Conservation (phyloP, 2,888 invertebrate species). For the Trachelus iudaicus region DNA sequence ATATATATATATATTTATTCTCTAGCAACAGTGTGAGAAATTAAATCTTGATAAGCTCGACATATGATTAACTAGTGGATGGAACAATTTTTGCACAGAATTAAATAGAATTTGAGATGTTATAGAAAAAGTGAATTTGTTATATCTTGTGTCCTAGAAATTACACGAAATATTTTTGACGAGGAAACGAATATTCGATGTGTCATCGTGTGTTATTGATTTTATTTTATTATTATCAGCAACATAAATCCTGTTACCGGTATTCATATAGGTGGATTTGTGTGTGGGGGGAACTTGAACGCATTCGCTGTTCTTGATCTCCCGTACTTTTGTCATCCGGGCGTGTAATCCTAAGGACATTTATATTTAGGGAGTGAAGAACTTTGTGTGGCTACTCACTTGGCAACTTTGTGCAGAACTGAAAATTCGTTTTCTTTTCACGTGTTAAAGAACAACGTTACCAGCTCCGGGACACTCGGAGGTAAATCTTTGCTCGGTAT, state of each 20-base stretch:
- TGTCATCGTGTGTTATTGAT: background rate
- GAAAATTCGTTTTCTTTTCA: background rate
- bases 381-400: background rate
- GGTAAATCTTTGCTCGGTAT: constrained; percentile 60
- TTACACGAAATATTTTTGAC: background rate
- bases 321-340: background rate
- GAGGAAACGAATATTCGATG: background rate
- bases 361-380: background rate
- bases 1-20: background rate
- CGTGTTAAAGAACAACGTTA: constrained; percentile 52
- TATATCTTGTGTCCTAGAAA: background rate
- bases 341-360: background rate
- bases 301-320: background rate
- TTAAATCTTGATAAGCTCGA: background rate
- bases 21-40: background rate
- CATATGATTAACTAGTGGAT: background rate
- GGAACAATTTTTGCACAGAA: background rate
- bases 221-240: background rate
- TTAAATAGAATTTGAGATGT: background rate
- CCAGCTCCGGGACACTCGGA: constrained; percentile 61
- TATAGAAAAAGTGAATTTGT: background rate
- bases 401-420: background rate
- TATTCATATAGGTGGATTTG: background rate
- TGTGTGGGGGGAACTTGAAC: background rate
- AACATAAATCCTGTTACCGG: background rate